Evolutionary conservation across 1,140 invertebrate species (phyloP).

Genomic region (Drosophila nigromelanica): DNA sequence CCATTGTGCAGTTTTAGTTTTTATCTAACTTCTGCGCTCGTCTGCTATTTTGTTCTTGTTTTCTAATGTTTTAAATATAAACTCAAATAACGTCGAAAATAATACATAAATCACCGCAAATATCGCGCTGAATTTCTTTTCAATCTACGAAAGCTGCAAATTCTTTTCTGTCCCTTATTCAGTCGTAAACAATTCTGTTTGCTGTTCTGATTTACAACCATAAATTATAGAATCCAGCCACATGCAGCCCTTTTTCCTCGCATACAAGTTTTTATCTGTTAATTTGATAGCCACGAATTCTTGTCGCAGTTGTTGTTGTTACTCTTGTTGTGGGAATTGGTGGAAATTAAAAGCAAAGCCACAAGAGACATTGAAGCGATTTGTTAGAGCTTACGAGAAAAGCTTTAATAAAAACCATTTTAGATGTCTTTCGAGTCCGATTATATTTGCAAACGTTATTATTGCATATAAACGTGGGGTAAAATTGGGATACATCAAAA

Average conservation of each 20-base stretch:
- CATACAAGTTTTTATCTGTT: conserved; percentile 45
- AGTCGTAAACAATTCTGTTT: conserved; percentile 51
- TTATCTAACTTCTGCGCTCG: conserved; percentile 30
- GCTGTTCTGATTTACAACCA: conserved; percentile 43
- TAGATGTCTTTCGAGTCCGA: conserved; percentile 12
- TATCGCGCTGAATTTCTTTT: conserved; percentile 76
- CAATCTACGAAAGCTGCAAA: conserved; percentile 58
- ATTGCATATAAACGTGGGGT: no score
- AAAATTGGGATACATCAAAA: no score
- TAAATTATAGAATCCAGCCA: conserved; percentile 35
- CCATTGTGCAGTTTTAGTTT: conserved; percentile 46
- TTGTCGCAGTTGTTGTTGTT: conserved; percentile 26
- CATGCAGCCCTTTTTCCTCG: neutral
- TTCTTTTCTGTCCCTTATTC: conserved; percentile 27
- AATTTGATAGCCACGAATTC: conserved; percentile 43
- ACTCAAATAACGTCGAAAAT: conserved; percentile 79
- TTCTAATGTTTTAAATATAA: conserved; percentile 80
- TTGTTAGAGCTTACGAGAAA: conserved; percentile 40
- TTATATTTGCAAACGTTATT: neutral
- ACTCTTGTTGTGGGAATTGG: conserved; percentile 2
- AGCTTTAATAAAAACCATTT: conserved; percentile 25
- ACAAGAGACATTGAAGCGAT: conserved; percentile 47
- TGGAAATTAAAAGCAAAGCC: conserved; percentile 20
- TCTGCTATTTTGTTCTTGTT: conserved; percentile 22
- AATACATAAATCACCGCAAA: conserved; percentile 74